These are phyloP conservation scores for Eurypyga helias DNA, from an alignment of 2,113 vertebrate species.

Conservation along the genomic window DNA sequence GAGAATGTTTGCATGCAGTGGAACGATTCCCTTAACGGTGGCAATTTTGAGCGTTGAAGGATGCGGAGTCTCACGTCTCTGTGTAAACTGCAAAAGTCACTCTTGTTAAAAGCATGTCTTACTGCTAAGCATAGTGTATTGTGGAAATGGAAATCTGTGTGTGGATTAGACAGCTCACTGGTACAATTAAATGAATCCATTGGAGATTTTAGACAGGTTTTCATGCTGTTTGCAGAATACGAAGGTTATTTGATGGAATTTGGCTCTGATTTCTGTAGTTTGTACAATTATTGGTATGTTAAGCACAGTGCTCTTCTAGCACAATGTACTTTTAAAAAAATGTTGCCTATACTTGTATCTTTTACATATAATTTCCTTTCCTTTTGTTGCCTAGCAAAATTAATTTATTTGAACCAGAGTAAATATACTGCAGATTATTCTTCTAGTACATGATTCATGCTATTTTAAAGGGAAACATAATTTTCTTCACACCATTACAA, in stretches of 20 bases:
- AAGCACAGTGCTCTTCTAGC: not conserved
- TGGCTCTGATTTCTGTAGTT: not conserved
- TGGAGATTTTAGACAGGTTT: not conserved
- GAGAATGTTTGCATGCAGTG: not conserved
- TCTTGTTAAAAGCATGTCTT: not conserved
- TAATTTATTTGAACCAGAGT: not conserved
- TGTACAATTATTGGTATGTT: not conserved
- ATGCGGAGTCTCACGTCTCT: not conserved
- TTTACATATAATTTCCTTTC: not conserved
- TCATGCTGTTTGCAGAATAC: not conserved
- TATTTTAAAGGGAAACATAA: not conserved
- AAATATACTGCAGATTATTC: not conserved
- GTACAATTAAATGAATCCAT: not conserved
- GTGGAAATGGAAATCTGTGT: not conserved
- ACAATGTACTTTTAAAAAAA: not conserved
- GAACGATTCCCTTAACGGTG: not conserved
- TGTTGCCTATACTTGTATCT: not conserved
- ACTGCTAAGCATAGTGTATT: not conserved
- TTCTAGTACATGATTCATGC: not conserved
- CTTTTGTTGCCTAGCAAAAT: not conserved
- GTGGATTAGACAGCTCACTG: conserved; percentile 11
- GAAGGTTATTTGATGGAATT: not conserved
- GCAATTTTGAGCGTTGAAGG: not conserved
- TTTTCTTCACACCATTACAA: not conserved
- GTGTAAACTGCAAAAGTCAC: not conserved